Percentiles rank a stretch among this genome's conserved stretches.
These are phyloP conservation scores for Lapara coniferarum DNA, from an alignment of 2,888 invertebrate species.

Conservation along the genomic window DNA sequence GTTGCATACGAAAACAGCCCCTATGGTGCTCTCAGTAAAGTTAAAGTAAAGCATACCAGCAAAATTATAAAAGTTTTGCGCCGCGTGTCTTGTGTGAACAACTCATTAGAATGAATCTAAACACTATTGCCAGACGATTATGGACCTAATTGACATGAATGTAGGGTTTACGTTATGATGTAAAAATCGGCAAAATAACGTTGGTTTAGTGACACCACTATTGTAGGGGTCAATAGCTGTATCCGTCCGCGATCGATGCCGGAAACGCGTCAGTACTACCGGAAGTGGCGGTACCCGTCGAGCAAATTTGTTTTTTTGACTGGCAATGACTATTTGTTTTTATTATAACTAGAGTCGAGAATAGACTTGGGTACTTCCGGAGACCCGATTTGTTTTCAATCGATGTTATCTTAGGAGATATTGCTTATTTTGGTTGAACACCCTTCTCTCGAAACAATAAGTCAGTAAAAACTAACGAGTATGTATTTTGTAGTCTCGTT, in stretches of 20 bases:
- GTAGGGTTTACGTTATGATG: conserved; percentile 38
- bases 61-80: conserved; percentile 45
- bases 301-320: conserved; percentile 52
- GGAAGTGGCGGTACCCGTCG: conserved; percentile 55
- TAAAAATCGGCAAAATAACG: conserved; percentile 48
- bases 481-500: not conserved
- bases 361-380: conserved; percentile 12
- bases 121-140: conserved; percentile 36
- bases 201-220: conserved; percentile 53
- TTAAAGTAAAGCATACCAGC: conserved; percentile 36
- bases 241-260: conserved; percentile 66
- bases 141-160: conserved; percentile 34
- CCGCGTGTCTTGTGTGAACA: conserved; percentile 29
- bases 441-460: conserved; percentile 6
- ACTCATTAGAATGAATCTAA: conserved; percentile 19
- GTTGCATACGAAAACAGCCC: conserved; percentile 22
- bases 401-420: conserved; percentile 16
- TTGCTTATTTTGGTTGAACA: conserved; percentile 14
- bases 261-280: conserved; percentile 59
- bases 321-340: conserved; percentile 42
- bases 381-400: conserved; percentile 7
- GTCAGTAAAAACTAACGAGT: not conserved
- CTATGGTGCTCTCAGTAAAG: conserved; percentile 14
- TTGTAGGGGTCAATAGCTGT: conserved; percentile 66
- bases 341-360: conserved; percentile 27